Percentiles rank a stretch among this genome's conserved stretches.
phyloP scores from a whole-genome alignment of 1,140 invertebrate genomes.

The Ectropis grisescens region DNA sequence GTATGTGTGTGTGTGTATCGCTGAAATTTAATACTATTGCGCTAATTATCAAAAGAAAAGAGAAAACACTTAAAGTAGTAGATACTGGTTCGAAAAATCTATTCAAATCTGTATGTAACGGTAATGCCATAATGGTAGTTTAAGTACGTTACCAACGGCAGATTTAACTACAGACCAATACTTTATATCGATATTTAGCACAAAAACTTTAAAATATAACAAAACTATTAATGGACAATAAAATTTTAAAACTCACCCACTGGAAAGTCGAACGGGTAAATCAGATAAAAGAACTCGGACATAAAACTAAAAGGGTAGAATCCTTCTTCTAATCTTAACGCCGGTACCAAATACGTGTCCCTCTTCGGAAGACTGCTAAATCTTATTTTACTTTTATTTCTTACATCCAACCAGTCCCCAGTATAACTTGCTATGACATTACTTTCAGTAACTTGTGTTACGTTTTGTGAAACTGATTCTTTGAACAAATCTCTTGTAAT shows the following conservation, averaged over 20 bases:
- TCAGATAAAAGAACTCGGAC: constrained; percentile 52
- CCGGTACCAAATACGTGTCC: constrained; percentile 57
- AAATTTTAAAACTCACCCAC: constrained; percentile 35
- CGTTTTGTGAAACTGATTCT: constrained; percentile 21
- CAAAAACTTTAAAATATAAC: too few relatives aligned
- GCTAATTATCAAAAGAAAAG: too few relatives aligned
- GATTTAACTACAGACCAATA: too few relatives aligned
- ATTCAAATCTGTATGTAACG: too few relatives aligned
- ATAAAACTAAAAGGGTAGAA: constrained; percentile 57
- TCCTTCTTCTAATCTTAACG: constrained; percentile 49
- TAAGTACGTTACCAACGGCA: too few relatives aligned
- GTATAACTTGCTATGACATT: constrained; percentile 36
- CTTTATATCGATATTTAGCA: too few relatives aligned
- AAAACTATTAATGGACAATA: too few relatives aligned
- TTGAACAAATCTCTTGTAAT: constrained; percentile 47
- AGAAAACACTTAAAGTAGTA: too few relatives aligned
- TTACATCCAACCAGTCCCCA: constrained; percentile 39
- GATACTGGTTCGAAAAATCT: too few relatives aligned
- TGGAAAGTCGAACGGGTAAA: constrained; percentile 58
- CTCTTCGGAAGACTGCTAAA: constrained; percentile 52
- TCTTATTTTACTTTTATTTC: constrained; percentile 55
- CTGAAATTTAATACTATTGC: too few relatives aligned
- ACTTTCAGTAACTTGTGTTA: constrained; percentile 31
- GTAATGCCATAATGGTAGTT: too few relatives aligned
- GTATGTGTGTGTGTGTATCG: too few relatives aligned